A percentile compares a stretch with the other conserved stretches of the same genome.
phyloP scores from a whole-genome alignment of 2,888 invertebrate genomes.

The Ganaspis brasiliensis region DNA sequence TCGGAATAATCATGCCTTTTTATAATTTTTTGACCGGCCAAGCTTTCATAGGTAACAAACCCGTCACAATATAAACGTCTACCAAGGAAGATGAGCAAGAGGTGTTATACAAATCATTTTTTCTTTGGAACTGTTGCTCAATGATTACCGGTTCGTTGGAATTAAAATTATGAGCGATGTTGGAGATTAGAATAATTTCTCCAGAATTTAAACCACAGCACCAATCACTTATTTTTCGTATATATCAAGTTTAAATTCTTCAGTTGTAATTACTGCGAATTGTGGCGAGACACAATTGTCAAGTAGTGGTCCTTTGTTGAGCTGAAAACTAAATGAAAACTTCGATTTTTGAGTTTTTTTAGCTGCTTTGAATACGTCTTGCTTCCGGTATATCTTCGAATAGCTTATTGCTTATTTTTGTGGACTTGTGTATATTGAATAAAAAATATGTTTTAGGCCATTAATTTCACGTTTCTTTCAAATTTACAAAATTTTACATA shows the following conservation, averaged over 20 bases:
- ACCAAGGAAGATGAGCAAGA: conserved; percentile 41
- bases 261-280: conserved; percentile 6
- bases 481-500: no score
- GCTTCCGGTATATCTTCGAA: conserved; percentile 33
- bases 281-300: not conserved
- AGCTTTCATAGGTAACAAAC: conserved; percentile 36
- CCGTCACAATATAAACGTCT: conserved; percentile 13
- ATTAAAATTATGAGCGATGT: conserved; percentile 27
- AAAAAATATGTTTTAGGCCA: no score
- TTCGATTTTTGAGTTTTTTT: not conserved
- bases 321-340: not conserved
- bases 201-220: conserved; percentile 28
- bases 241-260: conserved; percentile 34
- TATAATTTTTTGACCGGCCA: conserved; percentile 28
- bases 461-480: no score
- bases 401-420: conserved; percentile 47
- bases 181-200: conserved; percentile 12
- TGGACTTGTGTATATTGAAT: no score
- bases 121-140: conserved; percentile 31
- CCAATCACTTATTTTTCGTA: conserved; percentile 28
- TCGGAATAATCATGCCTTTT: conserved; percentile 37
- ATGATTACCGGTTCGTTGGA: conserved; percentile 14
- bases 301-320: conserved; percentile 2
- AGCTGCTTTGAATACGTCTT: not conserved
- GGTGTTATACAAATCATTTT: conserved; percentile 32